Base-by-base conservation (phyloP, 2,797 vertebrate genomes). In the Brachyalestes nurse region DNA sequence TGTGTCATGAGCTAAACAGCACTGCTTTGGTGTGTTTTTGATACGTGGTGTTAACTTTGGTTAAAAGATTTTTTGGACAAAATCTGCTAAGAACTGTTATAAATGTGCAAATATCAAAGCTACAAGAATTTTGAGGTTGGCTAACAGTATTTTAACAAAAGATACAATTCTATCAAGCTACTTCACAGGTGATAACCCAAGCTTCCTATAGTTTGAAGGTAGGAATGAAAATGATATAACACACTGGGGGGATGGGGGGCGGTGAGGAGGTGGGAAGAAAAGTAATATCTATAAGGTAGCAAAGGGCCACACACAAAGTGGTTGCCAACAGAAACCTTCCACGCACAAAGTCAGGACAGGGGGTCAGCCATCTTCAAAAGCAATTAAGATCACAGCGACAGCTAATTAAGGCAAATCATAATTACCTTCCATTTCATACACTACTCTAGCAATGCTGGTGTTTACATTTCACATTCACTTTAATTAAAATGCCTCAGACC, bases 351-450 rank as follows among this genome's bases (percentile, higher is more conserved):
- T 77, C 85, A 84, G 77, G 69, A 78, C 88, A 86, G 78, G 88
- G 86, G 91, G 89, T 92, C 90, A 89, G 89, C 85, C 75, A 76
- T 86, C 85, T 91, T 92, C 89, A 90, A 85, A 93, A 91, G 91
- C 91, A 92, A 93, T 93, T 93, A 92, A 58, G 82, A 90, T 92
- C 90, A 91, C 85, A 89, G 81, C 91, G 93, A 93, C 93, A 91
- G 93, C 91, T 94, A 93, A 94, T 94, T 93, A 93, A 90, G 85
- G 88, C 89, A 90, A 92, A 93, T 93, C 91, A 93, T 93, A 93
- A 93, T 93, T 90, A 93, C 86, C 87, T 86, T 82, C 75, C 72
- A 65, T 60, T 83, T 74, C 58, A 49, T 82, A 75, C 47, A 38
- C 73, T 61, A 75, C 75, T 71, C 60, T 69, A 72, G 83, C 75